Evolutionary conservation across 1,140 invertebrate genomes (phyloP).

Genomic region (Diprion similis): DNA sequence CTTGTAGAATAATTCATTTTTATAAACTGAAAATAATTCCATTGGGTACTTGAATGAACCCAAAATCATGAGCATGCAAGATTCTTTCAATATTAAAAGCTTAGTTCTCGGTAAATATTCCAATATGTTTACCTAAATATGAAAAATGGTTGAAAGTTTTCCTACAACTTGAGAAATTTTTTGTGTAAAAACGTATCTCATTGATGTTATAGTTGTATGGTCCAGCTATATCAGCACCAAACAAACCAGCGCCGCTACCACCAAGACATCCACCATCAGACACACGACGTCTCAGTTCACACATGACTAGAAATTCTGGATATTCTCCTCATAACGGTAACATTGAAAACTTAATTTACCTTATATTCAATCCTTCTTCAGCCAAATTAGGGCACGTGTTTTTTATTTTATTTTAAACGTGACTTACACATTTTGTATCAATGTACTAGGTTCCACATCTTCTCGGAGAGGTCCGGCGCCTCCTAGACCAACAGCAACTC

Average conservation of each 20-base stretch:
- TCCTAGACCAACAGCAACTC: constrained; percentile 62
- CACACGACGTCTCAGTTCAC: constrained; percentile 63
- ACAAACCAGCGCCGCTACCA: constrained; percentile 64
- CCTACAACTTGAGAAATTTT: too few relatives aligned
- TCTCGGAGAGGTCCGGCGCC: constrained; percentile 61
- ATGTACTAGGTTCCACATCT: constrained; percentile 54
- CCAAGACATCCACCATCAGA: constrained; percentile 69
- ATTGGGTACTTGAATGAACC: constrained; percentile 36
- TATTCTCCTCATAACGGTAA: constrained; percentile 63
- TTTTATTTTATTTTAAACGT: constrained; percentile 39
- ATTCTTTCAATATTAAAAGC: too few relatives aligned
- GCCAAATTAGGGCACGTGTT: constrained; percentile 5
- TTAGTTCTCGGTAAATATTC: constrained; percentile 34
- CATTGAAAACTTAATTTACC: background rate
- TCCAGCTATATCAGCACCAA: constrained; percentile 60
- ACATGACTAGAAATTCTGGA: constrained; percentile 64
- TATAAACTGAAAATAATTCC: background rate
- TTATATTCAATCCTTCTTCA: constrained; percentile 12
- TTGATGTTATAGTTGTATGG: constrained; percentile 44
- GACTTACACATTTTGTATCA: constrained; percentile 1
- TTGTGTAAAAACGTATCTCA: constrained; percentile 43
- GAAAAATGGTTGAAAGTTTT: too few relatives aligned
- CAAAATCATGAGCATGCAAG: too few relatives aligned
- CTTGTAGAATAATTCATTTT: constrained; percentile 8
- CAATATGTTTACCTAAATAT: constrained; percentile 39